Percentiles rank a stretch among this genome's conserved stretches.
These are phyloP conservation scores for Anastrepha obliqua DNA, from an alignment of 1,140 invertebrate genomes.

Conservation along the genomic window DNA sequence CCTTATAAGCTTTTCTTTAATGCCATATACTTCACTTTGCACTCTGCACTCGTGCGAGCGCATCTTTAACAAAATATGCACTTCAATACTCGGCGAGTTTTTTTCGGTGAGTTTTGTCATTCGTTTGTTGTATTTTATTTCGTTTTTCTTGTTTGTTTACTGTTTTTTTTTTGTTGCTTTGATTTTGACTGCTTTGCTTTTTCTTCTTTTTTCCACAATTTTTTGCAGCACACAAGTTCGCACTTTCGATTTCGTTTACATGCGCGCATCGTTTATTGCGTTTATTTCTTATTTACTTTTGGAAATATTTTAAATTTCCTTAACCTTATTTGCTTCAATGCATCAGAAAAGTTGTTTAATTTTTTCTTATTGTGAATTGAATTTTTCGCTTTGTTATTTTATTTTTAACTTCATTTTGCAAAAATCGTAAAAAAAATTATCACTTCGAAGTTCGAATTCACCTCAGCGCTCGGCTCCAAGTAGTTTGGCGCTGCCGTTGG, in stretches of 20 bases:
- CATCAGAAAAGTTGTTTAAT: not conserved
- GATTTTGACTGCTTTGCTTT: not conserved
- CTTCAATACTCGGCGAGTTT: not conserved
- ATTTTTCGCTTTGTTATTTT: not conserved
- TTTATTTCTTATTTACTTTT: not conserved
- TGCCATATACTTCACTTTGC: not conserved
- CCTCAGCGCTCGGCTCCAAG: conserved; percentile 47
- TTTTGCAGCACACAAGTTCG: conserved; percentile 42
- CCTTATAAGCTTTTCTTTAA: conserved; percentile 21
- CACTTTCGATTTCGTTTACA: conserved; percentile 45
- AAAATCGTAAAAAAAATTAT: not conserved
- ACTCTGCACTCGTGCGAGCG: conserved; percentile 23
- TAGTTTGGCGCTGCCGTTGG: conserved; percentile 49
- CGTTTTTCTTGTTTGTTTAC: not conserved
- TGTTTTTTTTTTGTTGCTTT: not conserved
- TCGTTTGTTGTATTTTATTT: not conserved
- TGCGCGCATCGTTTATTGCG: not conserved
- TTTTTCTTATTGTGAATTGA: not conserved
- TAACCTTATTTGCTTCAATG: conserved; percentile 35
- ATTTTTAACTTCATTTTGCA: not conserved
- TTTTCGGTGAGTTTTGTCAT: not conserved
- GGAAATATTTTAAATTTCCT: not conserved
- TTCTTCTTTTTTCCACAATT: not conserved
- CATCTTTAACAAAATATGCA: conserved; percentile 17
- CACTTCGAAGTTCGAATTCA: not conserved